Base-by-base conservation (phyloP, 2,113 vertebrate genomes). In the Nannospalax galili region DNA sequence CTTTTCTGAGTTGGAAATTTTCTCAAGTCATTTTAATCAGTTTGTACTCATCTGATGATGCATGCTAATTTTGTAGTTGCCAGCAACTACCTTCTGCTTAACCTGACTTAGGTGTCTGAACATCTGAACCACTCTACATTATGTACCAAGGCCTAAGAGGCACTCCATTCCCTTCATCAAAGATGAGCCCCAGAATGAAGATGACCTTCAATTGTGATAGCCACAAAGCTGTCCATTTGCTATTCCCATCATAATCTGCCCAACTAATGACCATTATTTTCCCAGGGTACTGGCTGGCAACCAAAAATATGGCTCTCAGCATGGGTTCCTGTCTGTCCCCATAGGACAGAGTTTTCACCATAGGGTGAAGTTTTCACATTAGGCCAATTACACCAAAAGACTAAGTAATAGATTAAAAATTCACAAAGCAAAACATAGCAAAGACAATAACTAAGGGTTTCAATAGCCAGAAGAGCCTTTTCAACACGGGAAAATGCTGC, bases 151-250 rank as follows among this genome's bases (percentile, higher is more conserved):
- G 99, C 98, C 99, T 99, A 97, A 90, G 99, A 95, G 1, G 98
- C 99, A 97, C 99, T 99, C 99, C 99, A 99, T 98, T 99, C 75
- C 99, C 99, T 98, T 99, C 99, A 97, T 99, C 99, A 96, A 99
- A 99, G 97, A 99, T 91, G 52, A 99, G 99, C 91, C 99, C 99
- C 94, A 99, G 97, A 96, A 99, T 99, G 96, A 99, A 99, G 92
- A 99, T 98, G 16, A 99, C 96, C 96, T 99, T 99, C 6, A 99
- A 99, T 93, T 98, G 98, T 95, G 99, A 97, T 37, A 99, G 95
- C 99, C 99, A 99, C 90, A 99, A 95, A 0, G 99, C 99, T 93
- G 98, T 99, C 99, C 99, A 99, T 99, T 97, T 99, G 99, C 99
- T 99, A 99, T 97, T 99, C 99, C 97, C 99, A 99, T 97, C 99